Percentiles rank a stretch among this genome's conserved stretches.
phyloP scores from a whole-genome alignment of 2,113 vertebrate genomes.

The Zootoca vivipara region DNA sequence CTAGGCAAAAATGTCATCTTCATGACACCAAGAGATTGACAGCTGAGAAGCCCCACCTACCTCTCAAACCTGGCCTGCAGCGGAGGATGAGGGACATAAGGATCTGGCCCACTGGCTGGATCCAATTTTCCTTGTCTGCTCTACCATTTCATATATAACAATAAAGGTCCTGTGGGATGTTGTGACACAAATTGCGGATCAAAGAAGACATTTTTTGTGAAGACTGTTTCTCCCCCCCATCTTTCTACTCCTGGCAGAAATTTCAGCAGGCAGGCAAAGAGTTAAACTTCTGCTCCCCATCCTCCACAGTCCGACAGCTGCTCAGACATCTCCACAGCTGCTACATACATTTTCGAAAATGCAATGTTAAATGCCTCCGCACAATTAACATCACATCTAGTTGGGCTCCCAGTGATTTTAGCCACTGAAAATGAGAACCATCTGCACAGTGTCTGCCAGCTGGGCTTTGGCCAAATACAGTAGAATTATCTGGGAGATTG shows the following conservation, averaged over 20 bases:
- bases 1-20: not conserved
- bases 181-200: not conserved
- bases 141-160: not conserved
- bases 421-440: not conserved
- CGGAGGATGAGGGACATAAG: no score
- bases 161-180: not conserved
- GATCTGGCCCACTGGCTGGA: no score
- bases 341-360: not conserved
- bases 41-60: no score
- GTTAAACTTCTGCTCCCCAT: not conserved
- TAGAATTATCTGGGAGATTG: not conserved
- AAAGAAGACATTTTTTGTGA: not conserved
- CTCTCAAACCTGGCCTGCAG: no score
- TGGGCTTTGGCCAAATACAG: not conserved
- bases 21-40: no score
- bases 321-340: not conserved
- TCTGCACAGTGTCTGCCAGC: not conserved
- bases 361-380: not conserved
- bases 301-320: not conserved
- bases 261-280: not conserved
- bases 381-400: no score
- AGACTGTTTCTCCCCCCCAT: not conserved
- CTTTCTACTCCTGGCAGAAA: no score
- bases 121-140: no score
- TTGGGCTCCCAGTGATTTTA: no score